Evolutionary conservation across 2,113 vertebrate genomes (phyloP).

Genomic region (Archilochus colubris): DNA sequence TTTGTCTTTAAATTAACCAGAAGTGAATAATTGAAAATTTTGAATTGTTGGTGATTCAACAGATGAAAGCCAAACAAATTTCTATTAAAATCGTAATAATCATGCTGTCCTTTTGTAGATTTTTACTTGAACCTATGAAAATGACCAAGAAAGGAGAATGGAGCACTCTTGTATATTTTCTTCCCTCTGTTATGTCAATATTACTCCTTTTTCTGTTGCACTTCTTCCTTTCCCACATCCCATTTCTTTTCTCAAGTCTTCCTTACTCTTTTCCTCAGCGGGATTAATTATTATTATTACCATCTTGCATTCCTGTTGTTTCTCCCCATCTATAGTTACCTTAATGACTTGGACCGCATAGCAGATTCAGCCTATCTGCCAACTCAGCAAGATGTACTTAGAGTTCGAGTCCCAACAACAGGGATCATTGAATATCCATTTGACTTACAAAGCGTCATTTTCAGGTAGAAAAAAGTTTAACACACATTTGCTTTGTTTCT

Average conservation of each 20-base stretch:
- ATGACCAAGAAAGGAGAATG: not conserved
- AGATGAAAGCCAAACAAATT: not conserved
- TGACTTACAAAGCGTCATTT: slow-evolving; percentile 93
- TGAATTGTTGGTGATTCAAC: not conserved
- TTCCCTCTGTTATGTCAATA: not conserved
- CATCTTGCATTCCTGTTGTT: slow-evolving; percentile 58
- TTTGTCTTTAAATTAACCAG: not conserved
- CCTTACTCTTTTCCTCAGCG: slow-evolving; percentile 4
- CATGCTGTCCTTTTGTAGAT: not conserved
- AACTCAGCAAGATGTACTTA: slow-evolving; percentile 83
- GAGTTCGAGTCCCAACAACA: slow-evolving; percentile 85
- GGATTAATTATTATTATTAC: slow-evolving; percentile 9
- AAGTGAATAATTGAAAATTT: not conserved
- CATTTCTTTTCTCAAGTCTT: not conserved
- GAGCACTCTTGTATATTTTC: not conserved
- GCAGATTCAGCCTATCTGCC: slow-evolving; percentile 79
- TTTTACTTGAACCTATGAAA: not conserved
- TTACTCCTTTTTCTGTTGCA: not conserved
- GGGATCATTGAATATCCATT: slow-evolving; percentile 90
- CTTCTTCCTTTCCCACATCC: not conserved
- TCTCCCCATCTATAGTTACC: slow-evolving; percentile 77
- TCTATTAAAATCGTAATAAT: not conserved
- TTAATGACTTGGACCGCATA: slow-evolving; percentile 84
- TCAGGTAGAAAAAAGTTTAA: slow-evolving; percentile 83
- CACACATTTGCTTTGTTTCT: not conserved